These are phyloP conservation scores for Dolichopus griseipennis DNA, from an alignment of 2,888 invertebrate genomes.

Conservation along the genomic window DNA sequence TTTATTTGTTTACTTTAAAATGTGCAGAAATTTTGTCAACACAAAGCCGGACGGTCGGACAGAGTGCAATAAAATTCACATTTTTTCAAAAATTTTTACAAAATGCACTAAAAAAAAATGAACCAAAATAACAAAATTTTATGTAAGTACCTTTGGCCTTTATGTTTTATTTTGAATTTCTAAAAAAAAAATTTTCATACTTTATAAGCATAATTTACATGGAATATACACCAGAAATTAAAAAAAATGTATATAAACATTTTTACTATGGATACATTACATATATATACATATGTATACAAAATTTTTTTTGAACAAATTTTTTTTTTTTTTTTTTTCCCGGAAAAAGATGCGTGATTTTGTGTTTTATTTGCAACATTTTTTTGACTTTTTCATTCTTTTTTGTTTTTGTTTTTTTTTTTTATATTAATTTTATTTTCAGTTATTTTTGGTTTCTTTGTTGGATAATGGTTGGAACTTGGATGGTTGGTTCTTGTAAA, in stretches of 20 bases:
- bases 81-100: too few species aligned
- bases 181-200: neutral
- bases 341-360: conserved; percentile 6
- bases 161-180: neutral
- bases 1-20: too few species aligned
- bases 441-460: too few species aligned
- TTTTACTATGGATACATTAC: too few species aligned
- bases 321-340: neutral
- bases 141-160: neutral
- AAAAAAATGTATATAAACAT: neutral
- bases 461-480: neutral
- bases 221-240: neutral
- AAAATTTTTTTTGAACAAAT: neutral
- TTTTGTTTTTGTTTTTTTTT: too few species aligned
- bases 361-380: conserved; percentile 1
- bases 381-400: neutral
- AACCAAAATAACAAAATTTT: too few species aligned
- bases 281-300: neutral
- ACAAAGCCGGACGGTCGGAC: too few species aligned
- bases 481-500: neutral
- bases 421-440: too few species aligned
- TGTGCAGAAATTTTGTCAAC: too few species aligned
- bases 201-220: neutral
- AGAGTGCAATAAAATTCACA: too few species aligned
- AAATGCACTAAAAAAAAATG: too few species aligned